Evolutionary conservation across 2,113 vertebrate species (phyloP).

Genomic region (Takifugu bimaculatus): DNA sequence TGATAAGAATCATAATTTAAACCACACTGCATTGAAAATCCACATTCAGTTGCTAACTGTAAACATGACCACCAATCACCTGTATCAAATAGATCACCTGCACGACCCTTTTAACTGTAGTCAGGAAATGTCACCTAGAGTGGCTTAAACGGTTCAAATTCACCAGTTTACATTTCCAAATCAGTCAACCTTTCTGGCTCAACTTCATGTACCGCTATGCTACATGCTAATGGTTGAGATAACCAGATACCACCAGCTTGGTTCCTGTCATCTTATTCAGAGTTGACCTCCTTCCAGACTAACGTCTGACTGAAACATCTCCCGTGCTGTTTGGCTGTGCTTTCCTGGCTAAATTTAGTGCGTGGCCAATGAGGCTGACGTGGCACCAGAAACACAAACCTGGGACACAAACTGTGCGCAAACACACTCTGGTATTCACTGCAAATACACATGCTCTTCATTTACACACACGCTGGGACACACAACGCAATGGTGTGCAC

Average conservation of each 20-base stretch:
- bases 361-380: conserved; percentile 53
- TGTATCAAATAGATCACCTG: no score
- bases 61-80: not conserved
- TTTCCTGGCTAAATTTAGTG: conserved; percentile 65
- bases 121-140: no score
- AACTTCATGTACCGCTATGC: not conserved
- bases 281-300: conserved; percentile 55
- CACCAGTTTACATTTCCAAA: no score
- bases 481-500: not conserved
- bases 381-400: conserved; percentile 60
- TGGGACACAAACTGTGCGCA: conserved; percentile 40
- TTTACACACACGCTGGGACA: not conserved
- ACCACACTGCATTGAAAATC: no score
- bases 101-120: no score
- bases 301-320: conserved; percentile 43
- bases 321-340: conserved; percentile 47
- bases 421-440: conserved; percentile 11
- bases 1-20: not conserved
- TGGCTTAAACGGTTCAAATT: no score
- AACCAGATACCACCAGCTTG: not conserved
- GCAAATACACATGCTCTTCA: not conserved
- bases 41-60: conserved; percentile 22
- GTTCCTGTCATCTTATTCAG: not conserved
- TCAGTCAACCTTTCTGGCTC: not conserved
- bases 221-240: not conserved